Conservation (phyloP, 92 coral and sea anemone genomes). For the Zoanthus gigantus region DNA sequence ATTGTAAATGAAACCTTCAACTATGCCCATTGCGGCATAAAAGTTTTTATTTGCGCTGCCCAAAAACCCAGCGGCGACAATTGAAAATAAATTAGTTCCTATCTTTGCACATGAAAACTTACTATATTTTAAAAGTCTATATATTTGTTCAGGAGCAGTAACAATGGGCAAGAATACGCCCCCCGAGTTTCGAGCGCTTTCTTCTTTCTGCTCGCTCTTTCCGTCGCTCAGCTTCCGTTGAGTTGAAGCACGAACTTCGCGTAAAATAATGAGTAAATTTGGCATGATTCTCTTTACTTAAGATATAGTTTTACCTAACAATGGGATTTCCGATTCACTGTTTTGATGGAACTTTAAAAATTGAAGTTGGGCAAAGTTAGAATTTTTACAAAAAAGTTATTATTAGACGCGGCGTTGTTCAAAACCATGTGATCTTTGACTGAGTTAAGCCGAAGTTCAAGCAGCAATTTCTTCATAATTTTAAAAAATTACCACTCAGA, state of each 20-base stretch:
- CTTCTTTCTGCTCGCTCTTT: background rate
- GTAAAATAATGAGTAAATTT: background rate
- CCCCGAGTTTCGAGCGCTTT: background rate
- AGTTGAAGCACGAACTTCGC: background rate
- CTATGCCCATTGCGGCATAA: too few relatives aligned
- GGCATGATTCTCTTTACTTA: background rate
- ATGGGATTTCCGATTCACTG: background rate
- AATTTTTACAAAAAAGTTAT: too few relatives aligned
- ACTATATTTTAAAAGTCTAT: background rate
- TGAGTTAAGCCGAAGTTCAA: background rate
- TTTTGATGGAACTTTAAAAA: background rate
- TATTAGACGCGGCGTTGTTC: background rate
- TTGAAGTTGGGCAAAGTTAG: background rate
- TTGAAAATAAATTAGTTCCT: background rate
- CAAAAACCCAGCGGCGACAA: background rate
- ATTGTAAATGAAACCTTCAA: too few relatives aligned
- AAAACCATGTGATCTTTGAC: background rate
- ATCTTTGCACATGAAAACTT: background rate
- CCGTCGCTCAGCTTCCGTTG: background rate
- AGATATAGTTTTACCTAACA: background rate
- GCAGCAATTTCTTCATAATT: background rate
- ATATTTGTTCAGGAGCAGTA: background rate
- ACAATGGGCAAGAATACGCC: background rate
- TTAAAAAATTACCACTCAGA: background rate
- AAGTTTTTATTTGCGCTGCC: too few relatives aligned